A percentile compares a stretch with the other conserved stretches of the same genome.
Evolutionary conservation across 2,888 invertebrate species (phyloP).

Genomic region (Uloborus plumipes): DNA sequence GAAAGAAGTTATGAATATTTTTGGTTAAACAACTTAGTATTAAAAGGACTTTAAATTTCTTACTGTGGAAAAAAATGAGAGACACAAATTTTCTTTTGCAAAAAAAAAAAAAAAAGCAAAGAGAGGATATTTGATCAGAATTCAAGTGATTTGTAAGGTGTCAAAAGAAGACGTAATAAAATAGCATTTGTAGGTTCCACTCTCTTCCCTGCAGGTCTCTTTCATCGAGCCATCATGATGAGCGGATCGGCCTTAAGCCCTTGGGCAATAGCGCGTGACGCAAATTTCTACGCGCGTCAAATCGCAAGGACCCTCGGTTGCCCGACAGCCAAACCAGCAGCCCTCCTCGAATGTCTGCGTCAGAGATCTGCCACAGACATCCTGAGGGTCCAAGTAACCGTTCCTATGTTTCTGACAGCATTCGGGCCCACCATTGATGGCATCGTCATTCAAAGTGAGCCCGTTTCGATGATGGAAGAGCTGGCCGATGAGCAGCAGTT

Average conservation of each 20-base stretch:
- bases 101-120: too few species aligned
- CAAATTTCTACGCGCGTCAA: slow-evolving; percentile 72
- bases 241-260: slow-evolving; percentile 85
- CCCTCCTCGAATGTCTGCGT: slow-evolving; percentile 87
- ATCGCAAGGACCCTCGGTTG: slow-evolving; percentile 77
- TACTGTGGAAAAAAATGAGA: too few species aligned
- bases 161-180: slow-evolving; percentile 5
- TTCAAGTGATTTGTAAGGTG: neutral
- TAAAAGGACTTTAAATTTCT: too few species aligned
- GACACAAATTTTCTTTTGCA: too few species aligned
- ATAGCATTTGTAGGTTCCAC: slow-evolving; percentile 31
- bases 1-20: too few species aligned
- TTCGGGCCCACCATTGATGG: slow-evolving; percentile 96
- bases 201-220: slow-evolving; percentile 76
- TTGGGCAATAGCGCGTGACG: slow-evolving; percentile 81
- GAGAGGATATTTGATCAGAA: too few species aligned
- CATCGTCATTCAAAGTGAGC: slow-evolving; percentile 76
- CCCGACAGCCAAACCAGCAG: slow-evolving; percentile 72
- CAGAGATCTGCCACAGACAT: slow-evolving; percentile 83
- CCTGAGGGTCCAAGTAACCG: slow-evolving; percentile 79
- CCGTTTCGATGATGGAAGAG: slow-evolving; percentile 76
- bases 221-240: slow-evolving; percentile 81
- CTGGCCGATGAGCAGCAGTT: slow-evolving; percentile 79
- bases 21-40: too few species aligned
- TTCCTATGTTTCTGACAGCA: slow-evolving; percentile 85